These are phyloP conservation scores for Diachasma alloeum DNA, from an alignment of 1,140 invertebrate species.

Conservation along the genomic window DNA sequence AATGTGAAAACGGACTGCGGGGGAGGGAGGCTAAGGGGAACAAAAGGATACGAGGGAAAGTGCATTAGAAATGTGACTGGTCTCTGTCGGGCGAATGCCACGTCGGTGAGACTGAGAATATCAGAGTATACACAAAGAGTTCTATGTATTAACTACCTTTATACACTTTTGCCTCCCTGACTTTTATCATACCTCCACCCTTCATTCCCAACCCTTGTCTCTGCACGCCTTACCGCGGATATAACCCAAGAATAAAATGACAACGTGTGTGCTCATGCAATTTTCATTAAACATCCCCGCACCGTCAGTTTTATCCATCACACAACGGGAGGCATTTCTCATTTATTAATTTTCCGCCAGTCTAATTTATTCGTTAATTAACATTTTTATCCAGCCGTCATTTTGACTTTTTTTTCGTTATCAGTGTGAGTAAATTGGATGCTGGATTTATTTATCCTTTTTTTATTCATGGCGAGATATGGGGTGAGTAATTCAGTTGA, in stretches of 20 bases:
- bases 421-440: neutral
- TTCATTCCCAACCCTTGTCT: neutral
- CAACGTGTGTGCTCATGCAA: neutral
- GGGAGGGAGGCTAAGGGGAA: neutral
- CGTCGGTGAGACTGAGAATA: neutral
- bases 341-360: neutral
- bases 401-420: neutral
- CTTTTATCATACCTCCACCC: neutral
- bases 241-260: neutral
- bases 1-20: neutral
- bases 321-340: neutral
- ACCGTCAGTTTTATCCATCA: neutral
- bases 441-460: neutral
- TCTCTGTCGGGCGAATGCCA: neutral
- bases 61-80: conserved; percentile 22
- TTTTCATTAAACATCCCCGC: neutral
- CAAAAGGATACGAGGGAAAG: conserved; percentile 23
- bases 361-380: neutral
- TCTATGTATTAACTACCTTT: neutral
- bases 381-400: neutral
- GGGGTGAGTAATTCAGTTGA: too few species aligned
- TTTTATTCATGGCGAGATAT: neutral
- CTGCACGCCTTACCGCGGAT: neutral
- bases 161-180: neutral
- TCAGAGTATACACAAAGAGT: neutral